phyloP scores from a whole-genome alignment of 2,888 invertebrate species.

The Ceriagrion tenellum region DNA sequence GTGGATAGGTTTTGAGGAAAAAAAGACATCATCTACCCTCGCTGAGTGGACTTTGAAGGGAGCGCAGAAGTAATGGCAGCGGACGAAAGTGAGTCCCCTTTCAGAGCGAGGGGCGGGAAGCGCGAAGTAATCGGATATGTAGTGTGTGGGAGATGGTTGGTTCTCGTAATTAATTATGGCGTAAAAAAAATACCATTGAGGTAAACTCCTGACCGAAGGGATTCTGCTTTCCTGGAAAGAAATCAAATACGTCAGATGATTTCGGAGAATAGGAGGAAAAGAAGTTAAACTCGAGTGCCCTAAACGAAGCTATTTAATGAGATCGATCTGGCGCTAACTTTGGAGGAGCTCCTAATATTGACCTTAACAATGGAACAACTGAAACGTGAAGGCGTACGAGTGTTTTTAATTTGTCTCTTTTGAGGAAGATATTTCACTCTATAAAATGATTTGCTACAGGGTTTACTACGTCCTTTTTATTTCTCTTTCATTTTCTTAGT shows the following conservation, averaged over 20 bases:
- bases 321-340: too few species aligned
- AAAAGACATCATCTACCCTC: conserved; percentile 4
- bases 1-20: background rate
- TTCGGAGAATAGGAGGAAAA: too few species aligned
- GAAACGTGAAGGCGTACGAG: too few species aligned
- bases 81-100: background rate
- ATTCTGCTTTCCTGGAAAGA: background rate
- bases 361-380: too few species aligned
- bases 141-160: background rate
- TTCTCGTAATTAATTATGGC: background rate
- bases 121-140: background rate
- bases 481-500: too few species aligned
- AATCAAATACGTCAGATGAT: background rate
- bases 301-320: too few species aligned
- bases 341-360: too few species aligned
- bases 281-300: too few species aligned
- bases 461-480: too few species aligned
- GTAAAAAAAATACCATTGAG: background rate
- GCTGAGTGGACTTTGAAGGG: background rate
- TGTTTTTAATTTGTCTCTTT: too few species aligned
- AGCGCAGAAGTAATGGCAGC: background rate
- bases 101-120: background rate
- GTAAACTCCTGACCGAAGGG: background rate
- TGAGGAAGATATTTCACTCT: too few species aligned
- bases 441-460: too few species aligned